Conservation (phyloP, 2,888 invertebrate genomes). For the Hedychridium roseum region DNA sequence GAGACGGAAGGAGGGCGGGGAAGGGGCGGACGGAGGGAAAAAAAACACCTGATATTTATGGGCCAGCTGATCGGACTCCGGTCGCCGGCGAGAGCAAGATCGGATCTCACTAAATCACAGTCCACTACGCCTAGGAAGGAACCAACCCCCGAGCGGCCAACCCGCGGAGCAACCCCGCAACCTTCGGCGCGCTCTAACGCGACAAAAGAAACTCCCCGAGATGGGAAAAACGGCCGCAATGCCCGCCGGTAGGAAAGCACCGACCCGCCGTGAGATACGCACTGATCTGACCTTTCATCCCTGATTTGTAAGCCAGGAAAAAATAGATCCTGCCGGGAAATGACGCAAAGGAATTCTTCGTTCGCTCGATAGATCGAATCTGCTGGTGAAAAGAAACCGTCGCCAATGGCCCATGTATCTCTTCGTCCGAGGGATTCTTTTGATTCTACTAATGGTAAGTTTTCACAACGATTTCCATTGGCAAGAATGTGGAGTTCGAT, state of each 20-base stretch:
- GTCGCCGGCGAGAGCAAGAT: slow-evolving; percentile 39
- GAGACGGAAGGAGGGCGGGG: slow-evolving; percentile 3
- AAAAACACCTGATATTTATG: slow-evolving; percentile 53
- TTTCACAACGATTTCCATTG: no score
- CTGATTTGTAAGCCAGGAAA: no score
- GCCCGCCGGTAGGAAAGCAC: neutral
- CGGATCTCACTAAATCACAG: slow-evolving; percentile 49
- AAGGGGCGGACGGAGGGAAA: slow-evolving; percentile 8
- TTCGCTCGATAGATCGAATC: no score
- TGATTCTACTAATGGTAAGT: no score
- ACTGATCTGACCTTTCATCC: no score
- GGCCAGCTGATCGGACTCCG: slow-evolving; percentile 50
- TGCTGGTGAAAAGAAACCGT: no score
- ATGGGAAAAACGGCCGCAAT: neutral
- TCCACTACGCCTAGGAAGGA: slow-evolving; percentile 47
- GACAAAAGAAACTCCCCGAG: slow-evolving; percentile 3
- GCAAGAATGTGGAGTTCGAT: no score
- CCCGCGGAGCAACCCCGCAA: slow-evolving; percentile 29
- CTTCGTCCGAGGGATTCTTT: no score
- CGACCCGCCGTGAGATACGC: no score
- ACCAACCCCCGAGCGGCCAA: slow-evolving; percentile 32
- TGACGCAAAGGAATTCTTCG: no score
- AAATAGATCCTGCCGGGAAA: no score
- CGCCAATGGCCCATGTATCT: no score
- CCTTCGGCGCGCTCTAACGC: slow-evolving; percentile 28